Evolutionary conservation across 2,888 invertebrate species (phyloP), one percentile per base, ranked within the genome.

Genomic region (Augochlorella aurata): DNA sequence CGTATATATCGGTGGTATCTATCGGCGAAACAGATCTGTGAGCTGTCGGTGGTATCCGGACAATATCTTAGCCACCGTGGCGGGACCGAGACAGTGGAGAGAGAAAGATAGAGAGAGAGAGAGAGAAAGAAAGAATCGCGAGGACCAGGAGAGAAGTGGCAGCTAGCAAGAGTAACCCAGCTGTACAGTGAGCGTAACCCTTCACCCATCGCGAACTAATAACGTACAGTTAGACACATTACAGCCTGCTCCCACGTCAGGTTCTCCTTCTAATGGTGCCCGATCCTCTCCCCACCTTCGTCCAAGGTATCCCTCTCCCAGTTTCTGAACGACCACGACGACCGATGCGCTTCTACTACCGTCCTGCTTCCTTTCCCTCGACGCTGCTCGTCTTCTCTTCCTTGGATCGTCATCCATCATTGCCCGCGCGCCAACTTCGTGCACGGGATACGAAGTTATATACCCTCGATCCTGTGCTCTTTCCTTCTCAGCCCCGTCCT

Each of bases 21-120:
- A 90, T 91, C 91, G 84, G 85, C 80, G 79, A 87, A 89, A 91
- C 89, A 90, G 91, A 90, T 90, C 90, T 90, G 86, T 79, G 83
- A 89, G 89, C 89, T 89, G 90, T 89, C 89, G 87, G 82, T 89
- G 86, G 84, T 90, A 90, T 90, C 88, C 83, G 81, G 88, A 90
- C 89, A 89, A 90, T 91, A 90, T 91, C 91, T 90, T 84, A 87
- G 86, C 87, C 81, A 81, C 84, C 77, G 82, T 71, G 63, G 61
- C 29, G 58, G 24, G 50, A 38, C 52, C 52, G 72, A 65, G 75
- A 70, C 4, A 24, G 2, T 0, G 0, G 38, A 66, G 66, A 68
- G 75, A 61, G 77, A 70, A 71, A 29, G 29, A 29, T 1, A 29
- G 38, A 38, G 38, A 38, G 38, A 38, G 38, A 38, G 38, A 38